Percentiles rank a stretch among this genome's conserved stretches.
These are phyloP conservation scores for Calephelis nemesis DNA, from an alignment of 1,140 invertebrate species.

Conservation along the genomic window DNA sequence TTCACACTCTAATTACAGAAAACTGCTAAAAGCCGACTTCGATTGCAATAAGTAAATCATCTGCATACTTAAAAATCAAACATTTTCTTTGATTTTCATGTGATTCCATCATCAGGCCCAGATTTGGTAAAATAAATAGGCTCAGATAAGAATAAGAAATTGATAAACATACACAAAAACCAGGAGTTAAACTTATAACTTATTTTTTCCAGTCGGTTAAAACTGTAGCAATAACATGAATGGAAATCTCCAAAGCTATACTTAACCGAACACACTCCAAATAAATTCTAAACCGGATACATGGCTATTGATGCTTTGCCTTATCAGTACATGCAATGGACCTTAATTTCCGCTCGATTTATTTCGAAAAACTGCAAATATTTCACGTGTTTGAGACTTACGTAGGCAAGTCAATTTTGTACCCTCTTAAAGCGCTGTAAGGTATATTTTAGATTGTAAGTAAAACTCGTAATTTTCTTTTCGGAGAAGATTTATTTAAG, in stretches of 20 bases:
- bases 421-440: neutral
- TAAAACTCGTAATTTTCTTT: conserved; percentile 4
- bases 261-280: neutral
- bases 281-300: conserved; percentile 4
- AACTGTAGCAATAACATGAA: neutral
- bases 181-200: too few relatives aligned
- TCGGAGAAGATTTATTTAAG: neutral
- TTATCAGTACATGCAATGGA: conserved; percentile 10
- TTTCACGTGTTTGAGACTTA: neutral
- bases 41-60: too few relatives aligned
- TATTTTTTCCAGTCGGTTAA: neutral
- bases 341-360: conserved; percentile 16
- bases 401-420: neutral
- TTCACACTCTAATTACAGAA: too few relatives aligned
- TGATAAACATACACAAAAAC: too few relatives aligned
- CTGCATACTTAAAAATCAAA: too few relatives aligned
- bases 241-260: neutral
- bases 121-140: too few relatives aligned
- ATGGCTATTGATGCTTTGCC: neutral
- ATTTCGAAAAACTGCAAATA: conserved; percentile 12
- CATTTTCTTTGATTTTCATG: too few relatives aligned
- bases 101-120: too few relatives aligned
- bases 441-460: neutral
- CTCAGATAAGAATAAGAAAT: too few relatives aligned
- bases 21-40: too few relatives aligned